Evolutionary conservation across 1,140 invertebrate genomes (phyloP).

Genomic region (Leucophenga varia): DNA sequence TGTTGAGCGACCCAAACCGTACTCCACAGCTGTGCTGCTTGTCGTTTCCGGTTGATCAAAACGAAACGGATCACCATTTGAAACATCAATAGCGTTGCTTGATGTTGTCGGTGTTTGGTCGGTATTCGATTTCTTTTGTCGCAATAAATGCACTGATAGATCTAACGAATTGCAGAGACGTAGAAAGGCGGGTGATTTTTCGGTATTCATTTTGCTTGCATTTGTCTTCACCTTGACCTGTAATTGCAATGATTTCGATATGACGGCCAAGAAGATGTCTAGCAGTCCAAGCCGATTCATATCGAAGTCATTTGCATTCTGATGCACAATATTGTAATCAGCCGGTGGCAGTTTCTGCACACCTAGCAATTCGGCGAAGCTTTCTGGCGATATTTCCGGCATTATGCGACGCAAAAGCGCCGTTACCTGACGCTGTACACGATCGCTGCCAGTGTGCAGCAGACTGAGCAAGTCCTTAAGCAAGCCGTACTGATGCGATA

Average conservation of each 20-base stretch:
- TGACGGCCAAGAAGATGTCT: conserved; percentile 83
- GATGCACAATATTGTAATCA: conserved; percentile 73
- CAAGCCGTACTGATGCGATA: conserved; percentile 84
- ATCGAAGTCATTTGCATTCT: conserved; percentile 64
- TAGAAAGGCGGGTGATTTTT: conserved; percentile 47
- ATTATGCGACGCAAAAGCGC: conserved; percentile 77
- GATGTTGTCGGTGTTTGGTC: conserved; percentile 10
- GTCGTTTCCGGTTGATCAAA: conserved; percentile 22
- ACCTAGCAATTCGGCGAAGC: conserved; percentile 67
- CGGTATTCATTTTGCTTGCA: conserved; percentile 26
- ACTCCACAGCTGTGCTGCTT: not conserved
- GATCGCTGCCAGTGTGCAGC: conserved; percentile 89
- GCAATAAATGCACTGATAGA: conserved; percentile 44
- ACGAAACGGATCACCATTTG: conserved; percentile 38
- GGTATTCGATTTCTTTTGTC: conserved; percentile 15
- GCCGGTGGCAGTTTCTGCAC: conserved; percentile 71
- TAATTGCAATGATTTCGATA: conserved; percentile 82
- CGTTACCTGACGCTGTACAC: conserved; percentile 91
- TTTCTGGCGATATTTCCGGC: conserved; percentile 75
- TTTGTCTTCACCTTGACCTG: conserved; percentile 80
- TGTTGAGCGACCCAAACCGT: not conserved
- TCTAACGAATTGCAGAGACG: conserved; percentile 49
- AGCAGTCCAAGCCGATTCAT: conserved; percentile 68
- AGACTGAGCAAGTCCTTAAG: conserved; percentile 83
- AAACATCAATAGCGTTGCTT: not conserved